Evolutionary conservation across 1,140 invertebrate genomes (phyloP).

Genomic region (Lepidurus arcticus): DNA sequence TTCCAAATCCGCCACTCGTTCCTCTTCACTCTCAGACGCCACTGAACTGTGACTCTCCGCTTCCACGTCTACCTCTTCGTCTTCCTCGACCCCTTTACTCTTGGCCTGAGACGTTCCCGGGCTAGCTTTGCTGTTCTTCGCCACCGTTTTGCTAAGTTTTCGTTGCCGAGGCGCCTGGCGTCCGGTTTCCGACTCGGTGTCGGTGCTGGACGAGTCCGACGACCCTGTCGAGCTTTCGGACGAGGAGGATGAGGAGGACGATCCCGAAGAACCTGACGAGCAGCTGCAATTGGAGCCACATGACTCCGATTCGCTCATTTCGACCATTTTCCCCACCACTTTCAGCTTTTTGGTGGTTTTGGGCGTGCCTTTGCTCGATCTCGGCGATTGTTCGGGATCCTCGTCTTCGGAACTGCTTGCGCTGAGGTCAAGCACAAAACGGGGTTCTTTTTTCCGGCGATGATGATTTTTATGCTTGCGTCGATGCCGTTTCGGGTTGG

Average conservation of each 20-base stretch:
- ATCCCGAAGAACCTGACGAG: conserved; percentile 35
- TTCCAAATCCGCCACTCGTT: conserved; percentile 9
- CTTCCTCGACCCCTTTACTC: conserved; percentile 24
- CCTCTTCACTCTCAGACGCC: conserved; percentile 33
- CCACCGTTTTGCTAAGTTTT: neutral
- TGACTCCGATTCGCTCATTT: conserved; percentile 27
- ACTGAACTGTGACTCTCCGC: conserved; percentile 24
- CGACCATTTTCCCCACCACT: conserved; percentile 28
- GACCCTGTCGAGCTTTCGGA: neutral
- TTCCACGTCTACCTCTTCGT: conserved; percentile 32
- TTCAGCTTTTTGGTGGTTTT: conserved; percentile 12
- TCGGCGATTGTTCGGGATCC: conserved; percentile 18
- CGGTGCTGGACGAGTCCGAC: conserved; percentile 5
- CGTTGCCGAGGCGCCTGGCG: neutral
- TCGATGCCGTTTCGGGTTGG: neutral
- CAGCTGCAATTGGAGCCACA: conserved; percentile 33
- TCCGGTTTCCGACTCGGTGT: neutral
- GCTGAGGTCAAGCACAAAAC: conserved; percentile 31
- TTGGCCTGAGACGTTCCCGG: neutral
- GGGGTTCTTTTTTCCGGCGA: conserved; percentile 31
- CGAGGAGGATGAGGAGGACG: neutral
- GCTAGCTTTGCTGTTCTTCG: conserved; percentile 45
- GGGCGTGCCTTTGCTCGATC: neutral
- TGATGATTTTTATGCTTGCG: conserved; percentile 33
- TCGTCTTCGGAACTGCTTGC: conserved; percentile 31